Evolutionary conservation across 2,888 invertebrate genomes (phyloP).

Genomic region (Apamea monoglypha): DNA sequence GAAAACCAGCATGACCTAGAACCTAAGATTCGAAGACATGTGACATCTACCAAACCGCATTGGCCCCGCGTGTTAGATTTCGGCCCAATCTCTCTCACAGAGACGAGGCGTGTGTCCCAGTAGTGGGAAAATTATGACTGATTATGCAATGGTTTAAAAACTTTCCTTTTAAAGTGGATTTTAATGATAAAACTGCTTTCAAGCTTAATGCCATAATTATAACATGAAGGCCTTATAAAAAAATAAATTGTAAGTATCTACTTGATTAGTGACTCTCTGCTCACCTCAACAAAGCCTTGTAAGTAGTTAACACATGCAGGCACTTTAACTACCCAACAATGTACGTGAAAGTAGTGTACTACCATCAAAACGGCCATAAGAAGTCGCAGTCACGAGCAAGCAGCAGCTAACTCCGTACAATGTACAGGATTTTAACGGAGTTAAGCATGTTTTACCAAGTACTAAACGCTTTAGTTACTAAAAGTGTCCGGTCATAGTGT

Average conservation of each 20-base stretch:
- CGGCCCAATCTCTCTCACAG: not conserved
- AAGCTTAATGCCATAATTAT: not conserved
- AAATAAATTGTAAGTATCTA: not conserved
- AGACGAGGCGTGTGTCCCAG: not conserved
- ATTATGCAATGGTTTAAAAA: too few relatives aligned
- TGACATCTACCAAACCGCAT: not conserved
- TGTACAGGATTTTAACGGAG: constrained; percentile 53
- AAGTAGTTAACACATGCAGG: constrained; percentile 17
- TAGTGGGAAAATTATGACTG: too few relatives aligned
- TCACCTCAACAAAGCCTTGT: not conserved
- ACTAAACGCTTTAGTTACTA: constrained; percentile 63
- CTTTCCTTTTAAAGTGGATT: not conserved
- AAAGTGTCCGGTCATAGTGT: constrained; percentile 59
- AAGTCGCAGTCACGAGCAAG: constrained; percentile 31
- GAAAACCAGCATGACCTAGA: not conserved
- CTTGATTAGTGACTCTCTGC: not conserved
- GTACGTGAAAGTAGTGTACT: constrained; percentile 25
- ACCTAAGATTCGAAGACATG: not conserved
- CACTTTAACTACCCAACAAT: constrained; percentile 10
- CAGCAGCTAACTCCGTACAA: constrained; percentile 41
- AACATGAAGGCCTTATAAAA: not conserved
- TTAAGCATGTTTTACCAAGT: constrained; percentile 56
- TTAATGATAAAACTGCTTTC: not conserved
- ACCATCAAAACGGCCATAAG: constrained; percentile 35
- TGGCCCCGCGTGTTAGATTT: not conserved